Evolutionary conservation across 1,140 invertebrate genomes (phyloP), one percentile per base, ranked within the genome.

Genomic region (Globodera rostochiensis): DNA sequence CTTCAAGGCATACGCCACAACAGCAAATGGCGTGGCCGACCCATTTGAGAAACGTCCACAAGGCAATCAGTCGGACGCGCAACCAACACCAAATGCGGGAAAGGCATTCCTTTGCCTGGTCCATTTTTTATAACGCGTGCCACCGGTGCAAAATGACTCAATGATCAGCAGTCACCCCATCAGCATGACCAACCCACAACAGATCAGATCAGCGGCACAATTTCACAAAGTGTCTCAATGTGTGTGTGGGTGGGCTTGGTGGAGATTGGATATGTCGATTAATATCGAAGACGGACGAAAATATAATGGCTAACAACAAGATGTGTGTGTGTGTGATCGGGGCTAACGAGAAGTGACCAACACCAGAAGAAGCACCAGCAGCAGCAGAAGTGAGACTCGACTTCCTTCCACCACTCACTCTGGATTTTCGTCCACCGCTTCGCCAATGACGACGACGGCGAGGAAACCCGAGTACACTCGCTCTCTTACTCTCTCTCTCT

Each of bases 41-140:
- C 81, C 85, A 86, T 64, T 76, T 46, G 46, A 85, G 57, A n/a
- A 86, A 70, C n/a, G 71, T 57, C 85, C 84, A 86, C 21, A 85
- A 49, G 21, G 84, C 84, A 45, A 80, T 53, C 47, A 86, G 46
- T 25, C 84, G 75, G 45, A 79, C 45, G 36, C 75, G 80, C n/a
- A 79, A 45, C 84, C 84, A 85, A 84, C 50, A 79, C 77, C 85
- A 71, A 45, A 47, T 11, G 21, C 46, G 25, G 69, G 69, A 71
- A 0, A 71, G 46, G 69, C 69, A 71, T 47, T 71, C 9, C 19
- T 71, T 71, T 36, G 69, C 69, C 46, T 47, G 69, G 69, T 71
- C 69, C 69, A 71, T 71, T 71, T 71, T 71, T 71, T 66, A 21
- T 66, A 21, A 21, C 11, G 11, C 36, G 67, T 70, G n/a, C 21